Evolutionary conservation across 2,888 invertebrate species (phyloP), one percentile per base, ranked within the genome.

Genomic region (Nymphalis urticae): DNA sequence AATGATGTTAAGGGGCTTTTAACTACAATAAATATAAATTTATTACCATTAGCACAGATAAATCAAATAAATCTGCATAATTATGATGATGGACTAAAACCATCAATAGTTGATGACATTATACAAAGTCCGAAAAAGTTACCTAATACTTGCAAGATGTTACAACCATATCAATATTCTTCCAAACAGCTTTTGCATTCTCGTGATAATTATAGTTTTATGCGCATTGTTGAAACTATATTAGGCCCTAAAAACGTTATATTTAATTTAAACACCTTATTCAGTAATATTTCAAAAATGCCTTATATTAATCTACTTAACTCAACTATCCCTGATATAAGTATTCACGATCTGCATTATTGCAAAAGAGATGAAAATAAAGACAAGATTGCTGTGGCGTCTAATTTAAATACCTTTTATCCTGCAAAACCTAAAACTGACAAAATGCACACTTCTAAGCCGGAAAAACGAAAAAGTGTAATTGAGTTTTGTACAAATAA

Each of bases 401-500:
- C 54, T 27, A 50, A 3, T 16, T 58, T 58, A 19, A 42, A 58
- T 58, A 42, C 19, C 17, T n/a, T 32, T 10, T 42, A 42, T 58
- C 9, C 58, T 58, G 17, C n/a, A 17, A 61, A 61, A n/a, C 17
- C 27, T 17, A 32, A 7, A 48, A 27, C 21, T 6, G 56, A 60
- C 42, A 54, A 54, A 47, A 36, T 4, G 17, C 17, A n/a, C n/a
- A 53, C 24, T 9, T 62, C 60, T n/a, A 69, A 60, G 47, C 21
- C 48, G 24, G 53, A 64, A 17, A 70, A 66, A 21, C 24, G 32
- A 48, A 67, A 69, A 73, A 64, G 42, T 13, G 36, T 64, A 16
- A n/a, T 58, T 32, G 66, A 68, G 50, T 53, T 63, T 48, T 54
- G 61, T 59, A 47, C 62, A 42, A 68, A 54, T 32, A 64, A 51